Base-by-base conservation (phyloP, 2,113 vertebrate species). In the Canis aureus region DNA sequence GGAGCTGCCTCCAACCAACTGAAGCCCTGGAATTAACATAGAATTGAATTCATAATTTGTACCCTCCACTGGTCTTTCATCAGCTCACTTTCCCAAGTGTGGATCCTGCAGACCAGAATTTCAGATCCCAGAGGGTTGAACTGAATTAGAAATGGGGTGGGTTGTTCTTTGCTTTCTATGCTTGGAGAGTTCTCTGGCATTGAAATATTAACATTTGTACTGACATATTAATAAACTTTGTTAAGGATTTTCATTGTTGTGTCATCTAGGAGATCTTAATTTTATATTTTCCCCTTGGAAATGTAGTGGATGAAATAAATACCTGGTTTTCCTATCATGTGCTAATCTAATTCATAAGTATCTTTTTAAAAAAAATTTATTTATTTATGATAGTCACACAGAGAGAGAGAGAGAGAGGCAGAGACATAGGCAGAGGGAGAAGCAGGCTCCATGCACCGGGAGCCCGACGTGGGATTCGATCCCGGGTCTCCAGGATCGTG, bases 1-100 rank as follows among this genome's bases (percentile, higher is more conserved):
- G 53, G 2, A 49, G 16, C 29, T 38, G 6, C 8, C 11, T 0
- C 1, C 13, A 16, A 15, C 13, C 9, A 11, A 5, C 0, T 0
- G 35, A 22, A 90, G 17, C 27, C n/a, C 5, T 7, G 29, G 32
- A 12, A 43, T 74, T 29, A 11, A 9, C 53, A 4, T 0, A 17
- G 27, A 64, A 78, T 20, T 3, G 10, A 43, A 22, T 53, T n/a
- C 8, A 4, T 20, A 20, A 69, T 3, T 11, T 8, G 8, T 17
- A 22, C 1, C 16, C 5, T 29, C 29, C 11, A 10, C 1, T 0
- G 4, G 27, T 22, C 5, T 64, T 60, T 59, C 5, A 0, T 3
- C 19, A 35, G 12, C 73, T 35, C 11, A 19, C 22, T 5, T 0
- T 43, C 19, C 43, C 66, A 59, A 1, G 35, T 4, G 62, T 0